Evolutionary conservation across 2,797 vertebrate genomes (phyloP), one percentile per base, ranked within the genome.

Genomic region (Halcyon chelicuti): DNA sequence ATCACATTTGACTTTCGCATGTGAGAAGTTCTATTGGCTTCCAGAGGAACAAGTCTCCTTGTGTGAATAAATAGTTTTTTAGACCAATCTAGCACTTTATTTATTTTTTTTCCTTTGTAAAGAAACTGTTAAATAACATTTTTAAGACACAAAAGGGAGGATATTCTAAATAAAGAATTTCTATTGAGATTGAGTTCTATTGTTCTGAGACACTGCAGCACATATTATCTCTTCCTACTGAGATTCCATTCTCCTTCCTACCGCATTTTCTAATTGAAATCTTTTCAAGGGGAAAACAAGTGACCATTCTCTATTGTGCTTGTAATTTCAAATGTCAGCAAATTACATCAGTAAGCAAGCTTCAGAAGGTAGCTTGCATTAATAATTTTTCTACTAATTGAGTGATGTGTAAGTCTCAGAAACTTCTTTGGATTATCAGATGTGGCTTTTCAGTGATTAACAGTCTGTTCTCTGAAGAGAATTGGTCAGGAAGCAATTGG

Each of bases 261-360:
- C 80, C 89, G 88, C 63, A 94, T 80, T 93, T 93, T 80, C 52
- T 85, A 82, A 95, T 74, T 94, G 77, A 92, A 90, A 79, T 52
- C 6, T 76, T 89, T 90, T 81, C 70, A 5, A 46, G 42, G 33
- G 60, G 74, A 86, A 39, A 39, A 39, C 82, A 90, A 76, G 21
- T 82, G 31, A 49, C 67, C 83, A 76, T 90, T 94, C 23, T 89
- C 25, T 47, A 79, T 71, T 73, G 70, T 35, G 31, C 29, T 93
- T 70, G 31, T 66, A 76, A 96, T 89, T 96, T 86, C 52, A 89
- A 89, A 85, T 91, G 71, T 60, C 83, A 92, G 33, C 26, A 92
- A 85, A 90, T 85, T 73, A 78, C 86, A 55, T 62, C 66, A 82
- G 63, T 94, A 65, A 94, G 44, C 44, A 77, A 71, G 33, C 23